These are phyloP conservation scores for Drosophila kepulauana DNA, from an alignment of 1,140 invertebrate genomes.

Conservation along the genomic window DNA sequence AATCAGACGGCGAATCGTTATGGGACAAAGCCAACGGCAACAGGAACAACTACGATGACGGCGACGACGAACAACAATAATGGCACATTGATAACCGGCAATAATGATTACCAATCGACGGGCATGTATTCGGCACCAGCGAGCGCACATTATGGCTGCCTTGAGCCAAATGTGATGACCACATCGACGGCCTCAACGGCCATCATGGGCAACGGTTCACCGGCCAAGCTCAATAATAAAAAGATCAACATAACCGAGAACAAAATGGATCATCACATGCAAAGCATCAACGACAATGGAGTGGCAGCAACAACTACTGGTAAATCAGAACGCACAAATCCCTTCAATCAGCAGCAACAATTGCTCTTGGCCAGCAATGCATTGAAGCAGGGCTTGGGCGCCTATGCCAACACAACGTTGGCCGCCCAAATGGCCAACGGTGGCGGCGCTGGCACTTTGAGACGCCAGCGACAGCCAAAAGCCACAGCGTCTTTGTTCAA, in stretches of 20 bases:
- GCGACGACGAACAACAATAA: conserved; percentile 59
- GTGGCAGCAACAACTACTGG: no score
- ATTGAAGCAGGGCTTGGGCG: conserved; percentile 75
- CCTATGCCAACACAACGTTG: conserved; percentile 80
- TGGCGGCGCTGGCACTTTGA: conserved; percentile 74
- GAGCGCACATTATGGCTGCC: conserved; percentile 78
- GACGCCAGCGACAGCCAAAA: conserved; percentile 81
- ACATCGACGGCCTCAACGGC: conserved; percentile 78
- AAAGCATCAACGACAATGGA: conserved; percentile 53
- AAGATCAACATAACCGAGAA: conserved; percentile 85
- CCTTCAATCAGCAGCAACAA: conserved; percentile 81
- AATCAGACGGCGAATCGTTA: conserved; percentile 54
- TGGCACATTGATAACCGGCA: conserved; percentile 42
- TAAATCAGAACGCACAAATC: conserved; percentile 68
- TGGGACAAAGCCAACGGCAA: conserved; percentile 57
- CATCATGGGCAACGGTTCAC: conserved; percentile 61
- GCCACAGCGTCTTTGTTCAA: conserved; percentile 62
- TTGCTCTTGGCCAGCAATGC: conserved; percentile 78
- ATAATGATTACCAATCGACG: conserved; percentile 73
- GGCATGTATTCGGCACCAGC: conserved; percentile 83
- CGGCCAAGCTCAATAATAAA: conserved; percentile 58
- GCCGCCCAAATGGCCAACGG: conserved; percentile 78
- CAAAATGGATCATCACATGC: conserved; percentile 80
- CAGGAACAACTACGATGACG: conserved; percentile 6
- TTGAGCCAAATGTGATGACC: conserved; percentile 72